These are phyloP conservation scores for Sesia bembeciformis DNA, from an alignment of 2,888 invertebrate species.

Conservation along the genomic window DNA sequence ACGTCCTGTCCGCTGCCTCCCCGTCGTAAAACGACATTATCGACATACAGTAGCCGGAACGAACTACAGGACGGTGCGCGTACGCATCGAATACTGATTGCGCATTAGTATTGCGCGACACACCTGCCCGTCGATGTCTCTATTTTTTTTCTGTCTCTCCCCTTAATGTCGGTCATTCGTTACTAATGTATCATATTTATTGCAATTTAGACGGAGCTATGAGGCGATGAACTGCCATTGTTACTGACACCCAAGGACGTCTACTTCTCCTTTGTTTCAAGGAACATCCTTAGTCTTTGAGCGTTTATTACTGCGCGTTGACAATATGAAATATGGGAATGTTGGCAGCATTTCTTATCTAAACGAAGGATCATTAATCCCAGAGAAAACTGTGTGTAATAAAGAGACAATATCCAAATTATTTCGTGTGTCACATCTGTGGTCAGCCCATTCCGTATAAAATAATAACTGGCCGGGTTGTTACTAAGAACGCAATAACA, in stretches of 20 bases:
- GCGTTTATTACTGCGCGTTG: background rate
- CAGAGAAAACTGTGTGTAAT: background rate
- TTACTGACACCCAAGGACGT: slow-evolving; percentile 48
- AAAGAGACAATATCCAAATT: slow-evolving; percentile 41
- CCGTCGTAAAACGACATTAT: slow-evolving; percentile 73
- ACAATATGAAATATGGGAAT: background rate
- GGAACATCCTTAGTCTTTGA: background rate
- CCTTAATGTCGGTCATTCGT: slow-evolving; percentile 72
- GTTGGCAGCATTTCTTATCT: background rate
- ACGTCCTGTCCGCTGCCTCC: slow-evolving; percentile 69
- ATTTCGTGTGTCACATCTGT: slow-evolving; percentile 52
- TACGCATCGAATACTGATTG: slow-evolving; percentile 68
- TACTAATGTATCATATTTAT: slow-evolving; percentile 68
- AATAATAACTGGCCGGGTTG: slow-evolving; percentile 59
- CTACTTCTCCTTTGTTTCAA: slow-evolving; percentile 30
- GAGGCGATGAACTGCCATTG: slow-evolving; percentile 50
- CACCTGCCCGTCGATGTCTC: slow-evolving; percentile 60
- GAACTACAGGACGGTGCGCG: slow-evolving; percentile 70
- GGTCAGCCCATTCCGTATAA: slow-evolving; percentile 45
- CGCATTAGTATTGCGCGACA: slow-evolving; percentile 70
- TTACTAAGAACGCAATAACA: slow-evolving; percentile 70
- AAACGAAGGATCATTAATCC: background rate
- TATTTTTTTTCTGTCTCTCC: slow-evolving; percentile 62
- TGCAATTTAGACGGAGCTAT: slow-evolving; percentile 52
- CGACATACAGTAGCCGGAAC: slow-evolving; percentile 74